Evolutionary conservation across 2,113 vertebrate genomes (phyloP), one percentile per base, ranked within the genome.

Genomic region (Chaenogobius annularis): DNA sequence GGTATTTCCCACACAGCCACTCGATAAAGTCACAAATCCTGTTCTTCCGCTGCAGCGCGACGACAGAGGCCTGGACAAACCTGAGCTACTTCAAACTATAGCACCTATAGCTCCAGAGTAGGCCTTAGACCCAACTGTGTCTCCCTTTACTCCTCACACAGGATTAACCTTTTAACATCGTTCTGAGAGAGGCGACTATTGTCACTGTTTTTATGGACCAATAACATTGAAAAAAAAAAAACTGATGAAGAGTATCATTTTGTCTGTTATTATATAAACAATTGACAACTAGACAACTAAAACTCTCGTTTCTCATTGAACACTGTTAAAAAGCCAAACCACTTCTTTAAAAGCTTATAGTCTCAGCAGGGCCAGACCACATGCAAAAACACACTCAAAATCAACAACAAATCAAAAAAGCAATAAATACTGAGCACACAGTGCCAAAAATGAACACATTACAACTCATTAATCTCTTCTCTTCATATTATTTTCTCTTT

Each of bases 381-480:
- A 58, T 70, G 70, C 46, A 46, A 12, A 19, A 14, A 79, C 83
- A 74, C 68, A 66, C 72, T 72, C 35, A 68, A 79, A 31, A 82
- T 72, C 3, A 14, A 63, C 77, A 79, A 69, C 72, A 81, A 80
- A 79, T 46, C 54, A 72, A 79, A 73, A 31, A 79, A 82, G 78
- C 71, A 90, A 91, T 91, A 90, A 90, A 90, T 90, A 89, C 66
- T 23, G 73, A 90, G 88, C 90, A 90, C 90, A 92, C 87, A 89
- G 90, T 92, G 90, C 89, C 66, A 44, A 88, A 85, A 83, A 80
- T 50, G 75, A 56, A 72, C 80, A 79, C 75, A 8, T 73, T 66
- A 71, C 69, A 75, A n/a, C 71, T 76, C 59, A 6, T 66, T 78
- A 46, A 2, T 58, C 72, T 74, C 52, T 35, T n/a, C 7, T 78